Conservation (phyloP, 2,797 vertebrate genomes). For the Heliangelus exortis region DNA sequence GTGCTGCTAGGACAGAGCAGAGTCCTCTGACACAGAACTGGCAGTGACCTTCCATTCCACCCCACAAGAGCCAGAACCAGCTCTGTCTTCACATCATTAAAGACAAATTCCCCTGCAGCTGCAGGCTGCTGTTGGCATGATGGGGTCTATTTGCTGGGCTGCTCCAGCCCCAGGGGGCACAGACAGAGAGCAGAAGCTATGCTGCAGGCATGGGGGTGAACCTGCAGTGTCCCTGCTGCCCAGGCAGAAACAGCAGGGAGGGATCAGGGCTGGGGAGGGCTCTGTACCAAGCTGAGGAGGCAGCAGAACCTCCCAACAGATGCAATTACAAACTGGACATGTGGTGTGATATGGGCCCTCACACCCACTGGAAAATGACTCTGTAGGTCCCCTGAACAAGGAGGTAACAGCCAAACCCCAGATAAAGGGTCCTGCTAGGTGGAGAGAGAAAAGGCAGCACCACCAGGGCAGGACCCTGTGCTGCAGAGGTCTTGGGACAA, state of each 20-base stretch:
- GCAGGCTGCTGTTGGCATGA: neutral
- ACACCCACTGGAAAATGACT: neutral
- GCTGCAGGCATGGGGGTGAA: neutral
- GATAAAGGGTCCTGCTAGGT: neutral
- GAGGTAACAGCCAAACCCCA: neutral
- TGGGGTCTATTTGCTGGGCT: neutral
- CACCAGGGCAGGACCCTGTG: neutral
- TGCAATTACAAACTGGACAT: neutral
- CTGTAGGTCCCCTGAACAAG: fast-evolving
- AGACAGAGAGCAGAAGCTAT: neutral
- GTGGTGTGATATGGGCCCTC: neutral
- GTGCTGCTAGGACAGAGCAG: neutral
- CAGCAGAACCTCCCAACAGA: neutral
- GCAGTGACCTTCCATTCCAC: neutral
- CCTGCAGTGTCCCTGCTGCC: neutral
- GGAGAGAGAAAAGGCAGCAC: neutral
- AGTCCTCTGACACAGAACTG: neutral
- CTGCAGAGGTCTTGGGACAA: neutral
- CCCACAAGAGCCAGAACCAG: neutral
- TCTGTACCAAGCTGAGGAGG: neutral
- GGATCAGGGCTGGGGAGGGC: neutral
- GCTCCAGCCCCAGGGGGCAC: neutral
- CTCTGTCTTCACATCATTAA: neutral
- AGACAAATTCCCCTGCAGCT: neutral
- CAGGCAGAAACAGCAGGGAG: neutral